Conservation (phyloP, 1,140 invertebrate genomes). For the Lepidurus apus region DNA sequence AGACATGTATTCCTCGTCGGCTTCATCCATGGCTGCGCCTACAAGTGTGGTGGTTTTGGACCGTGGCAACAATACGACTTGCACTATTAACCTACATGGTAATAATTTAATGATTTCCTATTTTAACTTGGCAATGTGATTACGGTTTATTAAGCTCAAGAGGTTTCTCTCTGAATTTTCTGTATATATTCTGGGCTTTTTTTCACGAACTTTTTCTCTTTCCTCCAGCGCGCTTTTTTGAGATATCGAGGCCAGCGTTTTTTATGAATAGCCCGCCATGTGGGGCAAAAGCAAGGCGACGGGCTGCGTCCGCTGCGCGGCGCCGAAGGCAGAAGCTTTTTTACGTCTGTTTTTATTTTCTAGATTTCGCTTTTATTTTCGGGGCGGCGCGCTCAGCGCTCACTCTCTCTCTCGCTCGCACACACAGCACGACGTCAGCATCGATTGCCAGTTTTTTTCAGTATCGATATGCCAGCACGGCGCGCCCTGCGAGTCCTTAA, state of each 20-base stretch:
- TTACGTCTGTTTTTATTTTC: background rate
- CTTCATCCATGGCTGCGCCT: conserved; percentile 58
- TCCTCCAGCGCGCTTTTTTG: background rate
- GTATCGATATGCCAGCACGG: conserved; percentile 13
- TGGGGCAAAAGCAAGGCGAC: conserved; percentile 20
- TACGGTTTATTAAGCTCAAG: no score
- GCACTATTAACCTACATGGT: conserved; percentile 90
- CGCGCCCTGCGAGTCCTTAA: background rate
- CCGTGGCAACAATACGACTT: conserved; percentile 90
- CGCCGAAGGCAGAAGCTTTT: conserved; percentile 9
- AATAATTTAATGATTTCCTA: conserved; percentile 52
- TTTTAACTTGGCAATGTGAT: background rate
- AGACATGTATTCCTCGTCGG: conserved; percentile 33
- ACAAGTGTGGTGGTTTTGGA: conserved; percentile 88
- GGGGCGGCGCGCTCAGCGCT: background rate
- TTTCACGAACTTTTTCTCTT: background rate
- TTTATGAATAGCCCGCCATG: conserved; percentile 21
- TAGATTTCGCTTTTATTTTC: conserved; percentile 10
- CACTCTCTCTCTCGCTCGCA: background rate
- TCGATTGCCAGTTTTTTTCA: conserved; percentile 13
- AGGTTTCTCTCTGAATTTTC: background rate
- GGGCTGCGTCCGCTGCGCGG: conserved; percentile 9
- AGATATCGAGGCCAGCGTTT: conserved; percentile 12
- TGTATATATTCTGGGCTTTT: background rate
- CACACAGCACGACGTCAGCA: background rate